phyloP scores from a whole-genome alignment of 2,113 vertebrate species.

The Neodon shergylaensis region DNA sequence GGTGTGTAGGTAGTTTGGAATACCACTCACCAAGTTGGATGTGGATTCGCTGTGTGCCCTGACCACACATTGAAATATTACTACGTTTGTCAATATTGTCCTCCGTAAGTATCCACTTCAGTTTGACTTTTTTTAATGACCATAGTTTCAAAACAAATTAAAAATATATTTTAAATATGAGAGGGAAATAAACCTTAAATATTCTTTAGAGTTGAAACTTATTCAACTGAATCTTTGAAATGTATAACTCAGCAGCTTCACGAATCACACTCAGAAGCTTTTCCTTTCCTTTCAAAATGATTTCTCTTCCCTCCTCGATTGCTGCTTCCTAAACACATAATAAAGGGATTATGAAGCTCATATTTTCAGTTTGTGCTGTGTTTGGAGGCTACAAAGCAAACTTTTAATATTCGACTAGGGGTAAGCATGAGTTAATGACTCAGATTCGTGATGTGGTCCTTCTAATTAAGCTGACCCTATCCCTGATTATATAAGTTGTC shows the following conservation, averaged over 20 bases:
- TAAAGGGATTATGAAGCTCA: no score
- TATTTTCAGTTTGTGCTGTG: neutral
- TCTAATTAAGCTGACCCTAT: neutral
- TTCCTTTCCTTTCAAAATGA: no score
- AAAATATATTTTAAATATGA: neutral
- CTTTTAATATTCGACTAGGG: neutral
- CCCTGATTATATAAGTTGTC: neutral
- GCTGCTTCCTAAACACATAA: neutral
- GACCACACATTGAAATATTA: accelerated
- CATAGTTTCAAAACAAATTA: neutral
- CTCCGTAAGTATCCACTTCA: neutral
- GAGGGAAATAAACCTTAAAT: neutral
- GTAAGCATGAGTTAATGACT: neutral
- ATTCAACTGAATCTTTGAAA: neutral
- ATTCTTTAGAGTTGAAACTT: neutral
- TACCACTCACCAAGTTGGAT: neutral
- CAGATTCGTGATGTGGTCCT: neutral
- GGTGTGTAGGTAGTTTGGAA: neutral
- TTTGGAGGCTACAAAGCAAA: neutral
- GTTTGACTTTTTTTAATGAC: neutral
- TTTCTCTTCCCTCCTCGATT: neutral
- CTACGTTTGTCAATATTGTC: neutral
- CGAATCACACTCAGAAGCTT: neutral
- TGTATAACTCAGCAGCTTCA: neutral
- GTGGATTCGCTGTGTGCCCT: neutral